Evolutionary conservation across 2,888 invertebrate genomes (phyloP), one percentile per base, ranked within the genome.

Genomic region (Leucophenga maculata): DNA sequence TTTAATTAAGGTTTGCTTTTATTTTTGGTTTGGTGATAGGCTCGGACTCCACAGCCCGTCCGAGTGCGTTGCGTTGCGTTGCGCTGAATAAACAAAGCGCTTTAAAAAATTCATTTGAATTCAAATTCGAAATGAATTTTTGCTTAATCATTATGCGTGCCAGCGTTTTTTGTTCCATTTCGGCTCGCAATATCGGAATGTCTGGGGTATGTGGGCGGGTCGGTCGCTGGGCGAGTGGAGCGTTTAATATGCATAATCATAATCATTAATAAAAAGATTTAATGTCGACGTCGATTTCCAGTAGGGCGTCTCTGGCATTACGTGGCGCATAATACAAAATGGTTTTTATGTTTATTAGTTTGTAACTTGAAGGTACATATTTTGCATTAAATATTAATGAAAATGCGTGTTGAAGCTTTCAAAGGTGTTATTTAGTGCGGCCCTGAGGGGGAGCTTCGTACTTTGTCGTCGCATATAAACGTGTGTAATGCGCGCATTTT

Each of bases 201-300:
- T 18, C 50, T 50, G 16, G 6, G 50, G 50, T 8, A 18, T 50
- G 50, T 18, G 50, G n/a, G 50, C 39, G 39, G 39, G 8, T 11
- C 39, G 39, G 39, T 39, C 39, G n/a, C 50, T 50, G 50, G n/a
- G 50, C 18, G 16, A 16, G 50, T 16, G 16, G 60, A 67, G 55
- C 65, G 74, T 65, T 72, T 70, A 79, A 78, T 74, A 81, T 81
- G 74, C 79, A 79, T 72, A 74, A 74, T 74, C 80, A 74, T 77
- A 76, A 74, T 74, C 81, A 78, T 83, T 83, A 80, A 83, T 80
- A 74, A 77, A 76, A 70, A 67, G 72, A 76, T 76, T 80, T 78
- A 79, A 83, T 78, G 68, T 82, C 72, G 26, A 11, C n/a, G 26
- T 16, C 14, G 6, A 20, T 20, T 52, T 54, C 6, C 9, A 20